Percentiles rank a stretch among this genome's conserved stretches.
Evolutionary conservation across 2,888 invertebrate genomes (phyloP).

Genomic region (Lordiphosa fenestrarum): DNA sequence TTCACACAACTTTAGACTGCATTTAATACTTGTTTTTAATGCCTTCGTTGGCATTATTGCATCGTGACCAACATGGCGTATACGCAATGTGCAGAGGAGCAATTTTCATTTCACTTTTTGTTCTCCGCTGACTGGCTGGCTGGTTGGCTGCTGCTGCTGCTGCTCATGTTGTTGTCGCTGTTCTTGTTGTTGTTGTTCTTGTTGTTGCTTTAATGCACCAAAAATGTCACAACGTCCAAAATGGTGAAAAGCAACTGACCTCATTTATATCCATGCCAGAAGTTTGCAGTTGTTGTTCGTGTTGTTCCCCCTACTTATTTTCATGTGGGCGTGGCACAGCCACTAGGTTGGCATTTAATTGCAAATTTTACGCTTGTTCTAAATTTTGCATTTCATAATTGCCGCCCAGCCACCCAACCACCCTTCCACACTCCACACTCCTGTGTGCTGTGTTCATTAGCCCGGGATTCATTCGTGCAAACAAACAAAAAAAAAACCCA

Average conservation of each 20-base stretch:
- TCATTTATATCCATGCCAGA: slow-evolving; percentile 40
- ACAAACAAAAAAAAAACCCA: too few relatives aligned
- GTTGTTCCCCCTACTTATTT: slow-evolving; percentile 5
- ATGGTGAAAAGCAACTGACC: slow-evolving; percentile 55
- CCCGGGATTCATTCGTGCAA: slow-evolving; percentile 26
- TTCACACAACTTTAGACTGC: slow-evolving; percentile 17
- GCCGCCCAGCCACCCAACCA: slow-evolving; percentile 5
- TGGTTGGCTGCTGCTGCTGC: too few relatives aligned
- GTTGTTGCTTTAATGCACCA: slow-evolving; percentile 41
- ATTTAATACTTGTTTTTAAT: slow-evolving; percentile 45
- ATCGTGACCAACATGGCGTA: slow-evolving; percentile 55
- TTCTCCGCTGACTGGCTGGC: slow-evolving; percentile 8
- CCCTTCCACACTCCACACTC: neutral
- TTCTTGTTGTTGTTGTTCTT: slow-evolving; percentile 13
- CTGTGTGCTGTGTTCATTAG: slow-evolving; percentile 58
- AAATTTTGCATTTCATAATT: slow-evolving; percentile 65
- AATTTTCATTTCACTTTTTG: slow-evolving; percentile 28
- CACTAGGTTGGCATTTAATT: slow-evolving; percentile 51
- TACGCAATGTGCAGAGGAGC: slow-evolving; percentile 54
- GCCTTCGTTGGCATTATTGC: slow-evolving; percentile 62
- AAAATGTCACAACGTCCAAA: slow-evolving; percentile 63
- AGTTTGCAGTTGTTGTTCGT: slow-evolving; percentile 1
- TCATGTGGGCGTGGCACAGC: slow-evolving; percentile 6
- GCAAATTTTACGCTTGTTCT: slow-evolving; percentile 68
- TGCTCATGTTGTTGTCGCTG: slow-evolving; percentile 14